phyloP scores from a whole-genome alignment of 2,113 vertebrate genomes.

The Xerus inauris region DNA sequence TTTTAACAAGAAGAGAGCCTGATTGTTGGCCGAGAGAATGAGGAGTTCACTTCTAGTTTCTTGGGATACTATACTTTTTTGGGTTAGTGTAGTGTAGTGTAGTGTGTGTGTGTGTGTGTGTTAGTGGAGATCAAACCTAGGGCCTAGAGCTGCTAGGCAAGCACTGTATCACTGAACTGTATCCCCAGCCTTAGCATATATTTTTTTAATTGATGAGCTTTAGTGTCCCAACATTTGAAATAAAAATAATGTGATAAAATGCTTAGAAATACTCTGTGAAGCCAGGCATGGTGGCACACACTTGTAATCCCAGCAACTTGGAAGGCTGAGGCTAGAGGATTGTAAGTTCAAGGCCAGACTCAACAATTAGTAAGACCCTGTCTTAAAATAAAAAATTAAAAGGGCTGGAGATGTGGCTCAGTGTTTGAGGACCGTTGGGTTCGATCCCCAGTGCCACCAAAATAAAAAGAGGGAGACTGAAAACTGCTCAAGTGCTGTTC shows the following conservation, averaged over 20 bases:
- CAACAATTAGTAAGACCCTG: too few species aligned
- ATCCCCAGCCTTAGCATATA: neutral
- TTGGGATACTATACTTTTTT: neutral
- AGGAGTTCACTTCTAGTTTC: neutral
- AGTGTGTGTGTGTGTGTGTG: neutral
- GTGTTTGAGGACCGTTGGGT: too few species aligned
- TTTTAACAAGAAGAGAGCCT: neutral
- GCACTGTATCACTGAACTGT: neutral
- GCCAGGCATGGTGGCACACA: too few species aligned
- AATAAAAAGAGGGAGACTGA: neutral
- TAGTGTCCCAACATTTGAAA: neutral
- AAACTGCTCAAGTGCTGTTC: too few species aligned
- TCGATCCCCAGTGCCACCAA: too few species aligned
- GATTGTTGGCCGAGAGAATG: neutral
- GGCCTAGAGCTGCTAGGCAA: neutral
- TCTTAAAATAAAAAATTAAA: too few species aligned
- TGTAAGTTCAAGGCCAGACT: too few species aligned
- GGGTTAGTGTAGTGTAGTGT: too few species aligned
- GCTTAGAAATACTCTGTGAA: neutral
- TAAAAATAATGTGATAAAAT: constrained; percentile 13
- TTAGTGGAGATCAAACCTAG: neutral
- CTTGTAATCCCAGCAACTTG: too few species aligned
- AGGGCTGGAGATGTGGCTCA: too few species aligned
- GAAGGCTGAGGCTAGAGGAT: too few species aligned
- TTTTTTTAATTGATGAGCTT: neutral